Evolutionary conservation across 2,113 vertebrate genomes (phyloP), one percentile per base, ranked within the genome.

Genomic region (Eleginops maclovinus): DNA sequence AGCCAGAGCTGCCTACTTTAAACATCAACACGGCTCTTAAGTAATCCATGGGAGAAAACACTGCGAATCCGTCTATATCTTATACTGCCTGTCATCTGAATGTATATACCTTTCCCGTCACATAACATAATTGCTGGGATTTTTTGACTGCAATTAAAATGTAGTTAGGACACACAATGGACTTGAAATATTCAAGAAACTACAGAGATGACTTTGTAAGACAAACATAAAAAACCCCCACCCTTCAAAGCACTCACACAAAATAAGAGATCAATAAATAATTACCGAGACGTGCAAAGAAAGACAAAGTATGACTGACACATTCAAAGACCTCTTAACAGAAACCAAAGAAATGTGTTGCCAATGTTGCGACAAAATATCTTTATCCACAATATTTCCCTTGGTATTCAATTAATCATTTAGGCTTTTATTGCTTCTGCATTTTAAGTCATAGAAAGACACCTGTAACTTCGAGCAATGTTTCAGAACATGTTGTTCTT

Each of bases 71-170:
- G n/a, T 51, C 24, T 5, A 26, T 15, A 55, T 55, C 12, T 3
- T 24, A 24, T 15, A 24, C 50, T 21, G 19, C 21, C n/a, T 3
- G 7, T 36, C 31, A 36, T 36, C 31, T 36, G 62, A 72, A 67
- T 66, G 49, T 43, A 19, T 47, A 66, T 63, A 41, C 28, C 60
- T 50, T 67, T 72, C 40, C 22, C 54, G 21, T 54, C 62, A 85
- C 63, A 69, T 59, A 64, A 74, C 21, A 73, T 36, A 41, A 49
- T 4, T 56, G 12, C 47, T 64, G 41, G 21, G 22, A 11, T 22
- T 51, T 73, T 36, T 21, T 16, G 41, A 64, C 46, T 58, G 16
- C 1, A 17, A 55, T 12, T 10, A 12, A 51, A 66, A 16, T 28
- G 54, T 14, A 22, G 24, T 46, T n/a, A 22, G 6, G 53, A 28